Percentiles rank a stretch among this genome's conserved stretches.
Evolutionary conservation across 1,140 invertebrate genomes (phyloP).

Genomic region (Dufourea novaeangliae): DNA sequence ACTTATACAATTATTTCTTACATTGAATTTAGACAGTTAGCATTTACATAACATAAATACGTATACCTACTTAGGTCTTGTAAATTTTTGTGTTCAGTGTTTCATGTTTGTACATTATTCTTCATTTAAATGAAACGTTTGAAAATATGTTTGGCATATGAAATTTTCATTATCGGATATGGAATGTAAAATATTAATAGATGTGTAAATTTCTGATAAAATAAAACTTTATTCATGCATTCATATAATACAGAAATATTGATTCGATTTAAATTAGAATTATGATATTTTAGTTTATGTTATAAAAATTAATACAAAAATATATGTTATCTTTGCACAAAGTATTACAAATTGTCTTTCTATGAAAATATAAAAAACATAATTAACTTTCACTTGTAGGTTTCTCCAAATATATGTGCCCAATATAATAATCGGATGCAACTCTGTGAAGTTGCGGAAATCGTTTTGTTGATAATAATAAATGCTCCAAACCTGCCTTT

Average conservation of each 20-base stretch:
- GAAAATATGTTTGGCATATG: background rate
- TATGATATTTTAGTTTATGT: background rate
- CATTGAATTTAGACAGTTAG: background rate
- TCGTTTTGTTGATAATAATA: conserved; percentile 71
- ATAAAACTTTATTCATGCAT: conserved; percentile 39
- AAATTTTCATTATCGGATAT: background rate
- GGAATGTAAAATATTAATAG: conserved; percentile 17
- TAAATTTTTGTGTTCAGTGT: conserved; percentile 6
- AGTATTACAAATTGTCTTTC: background rate
- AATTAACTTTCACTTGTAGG: background rate
- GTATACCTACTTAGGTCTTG: background rate
- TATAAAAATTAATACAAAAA: background rate
- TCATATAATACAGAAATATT: background rate
- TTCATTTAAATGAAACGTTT: conserved; percentile 10
- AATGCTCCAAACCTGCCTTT: conserved; percentile 73
- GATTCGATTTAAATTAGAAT: conserved; percentile 8
- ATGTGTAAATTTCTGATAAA: conserved; percentile 38
- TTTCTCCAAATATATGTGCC: conserved; percentile 68
- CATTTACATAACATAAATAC: conserved; percentile 25
- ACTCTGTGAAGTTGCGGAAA: conserved; percentile 74
- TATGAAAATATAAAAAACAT: background rate
- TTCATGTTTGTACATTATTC: conserved; percentile 1
- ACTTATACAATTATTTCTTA: conserved; percentile 9
- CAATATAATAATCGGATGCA: conserved; percentile 70
- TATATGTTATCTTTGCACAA: background rate